Base-by-base conservation (phyloP, 2,888 invertebrate species). In the Deilephila porcellus region DNA sequence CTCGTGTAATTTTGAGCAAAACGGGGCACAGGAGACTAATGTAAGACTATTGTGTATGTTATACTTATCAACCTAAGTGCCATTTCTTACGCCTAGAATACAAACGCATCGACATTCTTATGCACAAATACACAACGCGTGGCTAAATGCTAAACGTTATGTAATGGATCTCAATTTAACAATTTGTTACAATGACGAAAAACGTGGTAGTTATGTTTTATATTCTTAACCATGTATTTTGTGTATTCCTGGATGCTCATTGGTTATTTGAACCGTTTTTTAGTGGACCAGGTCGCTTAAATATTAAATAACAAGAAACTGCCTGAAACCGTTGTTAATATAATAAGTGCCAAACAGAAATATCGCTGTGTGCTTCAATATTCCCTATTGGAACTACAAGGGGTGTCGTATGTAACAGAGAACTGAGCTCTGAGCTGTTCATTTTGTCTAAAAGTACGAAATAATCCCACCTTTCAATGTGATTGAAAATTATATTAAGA, bases 381-480 rank as follows among this genome's bases (percentile, higher is more conserved):
- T 25, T 67, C 45, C 37, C n/a, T 52, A 14, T 52, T 17, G 20
- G 25, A 52, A 45, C 8, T 67, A 4, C 17, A 56, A n/a, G 45
- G 3, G 11, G 52, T 25, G 25, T 52, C 67, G 17, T 17, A 45
- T 20, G 67, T 45, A n/a, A 64, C 64, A 11, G 52, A 67, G 11
- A 45, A 67, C 45, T 63, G 63, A 63, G 14, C 37, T 63, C 11
- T 45, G 63, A 63, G n/a, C 63, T 63, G 63, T n/a, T 52, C 37
- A 37, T 52, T 67, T 45, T 37, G 20, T 37, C 64, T 34, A 45
- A 64, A 64, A 34, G 4, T 45, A 67, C 67, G 67, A 67, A 67
- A 67, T 67, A 52, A 67, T 67, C 67, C 67, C 67, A 67, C 67
- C 67, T 67, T 67, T 67, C 52, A 67, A 67, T 67, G 67, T 67